Conservation (phyloP, 2,888 invertebrate genomes). For the Nematopogon swammerdamellus region DNA sequence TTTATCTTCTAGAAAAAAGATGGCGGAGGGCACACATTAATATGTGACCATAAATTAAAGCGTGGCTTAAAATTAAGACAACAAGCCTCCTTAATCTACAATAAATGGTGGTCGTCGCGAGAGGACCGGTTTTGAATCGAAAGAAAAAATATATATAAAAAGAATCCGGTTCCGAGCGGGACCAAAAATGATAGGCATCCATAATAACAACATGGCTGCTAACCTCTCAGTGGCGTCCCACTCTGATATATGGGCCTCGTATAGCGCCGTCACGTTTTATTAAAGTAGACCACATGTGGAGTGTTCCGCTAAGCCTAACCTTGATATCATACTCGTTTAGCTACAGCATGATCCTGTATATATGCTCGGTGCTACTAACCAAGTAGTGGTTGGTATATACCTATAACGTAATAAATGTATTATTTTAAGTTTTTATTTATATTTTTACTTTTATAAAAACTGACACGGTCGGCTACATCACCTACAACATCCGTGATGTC, state of each 20-base stretch:
- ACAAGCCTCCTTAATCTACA: conserved; percentile 59
- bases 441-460: too few species aligned
- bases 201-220: conserved; percentile 57
- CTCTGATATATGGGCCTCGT: conserved; percentile 22
- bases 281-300: conserved; percentile 57
- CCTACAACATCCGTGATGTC: too few species aligned
- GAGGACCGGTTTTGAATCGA: conserved; percentile 45
- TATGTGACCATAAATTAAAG: conserved; percentile 52
- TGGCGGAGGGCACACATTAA: conserved; percentile 45
- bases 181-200: conserved; percentile 58
- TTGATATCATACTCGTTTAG: conserved; percentile 48
- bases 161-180: conserved; percentile 53
- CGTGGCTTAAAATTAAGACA: conserved; percentile 57
- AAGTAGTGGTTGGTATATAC: too few species aligned
- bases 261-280: conserved; percentile 44
- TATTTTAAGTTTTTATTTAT: too few species aligned
- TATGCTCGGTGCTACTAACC: too few species aligned
- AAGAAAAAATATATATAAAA: conserved; percentile 32
- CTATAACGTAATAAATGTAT: too few species aligned
- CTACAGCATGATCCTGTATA: background rate
- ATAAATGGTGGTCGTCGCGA: conserved; percentile 53
- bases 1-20: conserved; percentile 36
- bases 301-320: conserved; percentile 57
- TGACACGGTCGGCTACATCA: too few species aligned
- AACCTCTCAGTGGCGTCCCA: conserved; percentile 41